Conservation (phyloP, 2,888 invertebrate species). For the Aplocera efformata region DNA sequence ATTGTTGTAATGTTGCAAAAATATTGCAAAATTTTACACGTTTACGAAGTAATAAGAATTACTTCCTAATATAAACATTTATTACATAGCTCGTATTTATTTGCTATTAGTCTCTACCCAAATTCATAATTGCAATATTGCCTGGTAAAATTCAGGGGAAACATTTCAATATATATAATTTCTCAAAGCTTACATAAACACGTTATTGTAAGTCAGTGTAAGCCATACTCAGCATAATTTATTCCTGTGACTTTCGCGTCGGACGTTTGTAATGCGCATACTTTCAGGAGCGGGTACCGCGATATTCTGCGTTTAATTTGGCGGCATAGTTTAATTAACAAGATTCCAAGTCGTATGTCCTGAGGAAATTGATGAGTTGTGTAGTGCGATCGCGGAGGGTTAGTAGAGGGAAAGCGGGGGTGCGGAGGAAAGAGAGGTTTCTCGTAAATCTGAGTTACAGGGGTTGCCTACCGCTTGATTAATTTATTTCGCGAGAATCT, state of each 20-base stretch:
- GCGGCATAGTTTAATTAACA: constrained; percentile 74
- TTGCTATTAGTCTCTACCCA: too few relatives aligned
- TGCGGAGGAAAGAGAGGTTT: constrained; percentile 35
- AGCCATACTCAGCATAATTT: constrained; percentile 21
- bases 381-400: constrained; percentile 39
- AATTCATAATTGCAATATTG: too few relatives aligned
- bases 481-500: constrained; percentile 63
- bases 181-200: too few relatives aligned
- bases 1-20: too few relatives aligned
- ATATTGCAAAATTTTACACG: too few relatives aligned
- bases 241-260: constrained; percentile 18
- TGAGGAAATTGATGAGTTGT: constrained; percentile 73
- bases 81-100: too few relatives aligned
- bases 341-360: constrained; percentile 65
- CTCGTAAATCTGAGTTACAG: constrained; percentile 67
- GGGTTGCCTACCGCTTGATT: constrained; percentile 58
- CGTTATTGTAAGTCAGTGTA: too few relatives aligned
- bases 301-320: constrained; percentile 55
- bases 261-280: constrained; percentile 33
- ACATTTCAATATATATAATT: constrained; percentile 22
- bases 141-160: too few relatives aligned
- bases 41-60: too few relatives aligned
- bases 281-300: constrained; percentile 32
- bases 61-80: too few relatives aligned
- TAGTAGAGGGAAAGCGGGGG: constrained; percentile 11